Conservation (phyloP, 2,113 vertebrate genomes). For the Scartelaos histophorus region DNA sequence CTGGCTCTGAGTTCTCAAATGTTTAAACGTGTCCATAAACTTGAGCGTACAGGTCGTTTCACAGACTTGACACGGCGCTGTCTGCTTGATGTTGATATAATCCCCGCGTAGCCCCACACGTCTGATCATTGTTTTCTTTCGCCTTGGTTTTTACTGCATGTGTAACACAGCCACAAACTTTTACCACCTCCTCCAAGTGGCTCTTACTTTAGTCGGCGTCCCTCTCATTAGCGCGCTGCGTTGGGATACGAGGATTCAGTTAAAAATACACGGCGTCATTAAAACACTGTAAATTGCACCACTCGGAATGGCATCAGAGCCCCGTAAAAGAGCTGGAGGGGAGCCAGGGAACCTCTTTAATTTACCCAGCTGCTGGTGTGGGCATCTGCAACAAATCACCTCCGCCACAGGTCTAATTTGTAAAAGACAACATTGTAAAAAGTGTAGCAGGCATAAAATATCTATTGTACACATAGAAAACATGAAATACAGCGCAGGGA, state of each 20-base stretch:
- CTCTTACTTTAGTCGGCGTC: slow-evolving; percentile 50
- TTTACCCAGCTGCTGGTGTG: slow-evolving; percentile 65
- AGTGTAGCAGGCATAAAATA: slow-evolving; percentile 58
- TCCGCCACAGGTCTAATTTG: slow-evolving; percentile 65
- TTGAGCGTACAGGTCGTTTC: background rate
- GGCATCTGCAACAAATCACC: slow-evolving; percentile 63
- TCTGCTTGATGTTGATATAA: slow-evolving; percentile 29
- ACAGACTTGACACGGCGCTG: slow-evolving; percentile 16
- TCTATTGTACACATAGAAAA: slow-evolving; percentile 35
- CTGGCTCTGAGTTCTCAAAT: background rate
- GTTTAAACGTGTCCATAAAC: slow-evolving; percentile 12
- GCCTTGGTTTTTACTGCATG: slow-evolving; percentile 45
- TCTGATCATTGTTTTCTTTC: slow-evolving; percentile 18
- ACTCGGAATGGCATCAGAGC: slow-evolving; percentile 61
- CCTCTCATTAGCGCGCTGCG: slow-evolving; percentile 61
- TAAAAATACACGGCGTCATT: slow-evolving; percentile 73
- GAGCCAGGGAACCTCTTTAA: slow-evolving; percentile 71
- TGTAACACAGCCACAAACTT: slow-evolving; percentile 64
- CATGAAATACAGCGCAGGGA: background rate
- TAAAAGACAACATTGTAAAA: slow-evolving; percentile 71
- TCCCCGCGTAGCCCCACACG: background rate
- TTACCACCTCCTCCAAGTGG: slow-evolving; percentile 59
- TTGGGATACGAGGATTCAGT: slow-evolving; percentile 68
- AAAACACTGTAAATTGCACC: slow-evolving; percentile 70
- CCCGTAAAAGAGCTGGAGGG: slow-evolving; percentile 63